phyloP scores from a whole-genome alignment of 2,888 invertebrate genomes.

The Eupithecia inturbata region DNA sequence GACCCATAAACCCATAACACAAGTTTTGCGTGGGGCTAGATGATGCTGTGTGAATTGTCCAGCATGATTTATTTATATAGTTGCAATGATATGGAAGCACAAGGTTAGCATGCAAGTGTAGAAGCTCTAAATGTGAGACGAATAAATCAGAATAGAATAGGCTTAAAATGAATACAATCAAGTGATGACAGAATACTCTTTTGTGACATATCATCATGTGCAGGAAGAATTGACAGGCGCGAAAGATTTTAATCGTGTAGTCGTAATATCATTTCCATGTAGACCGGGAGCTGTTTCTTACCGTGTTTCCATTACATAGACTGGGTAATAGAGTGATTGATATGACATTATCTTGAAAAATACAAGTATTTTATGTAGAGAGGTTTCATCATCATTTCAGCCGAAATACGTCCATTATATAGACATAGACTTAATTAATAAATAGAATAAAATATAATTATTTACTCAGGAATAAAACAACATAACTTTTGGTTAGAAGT shows the following conservation, averaged over 20 bases:
- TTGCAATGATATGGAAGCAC: background rate
- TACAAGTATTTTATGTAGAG: background rate
- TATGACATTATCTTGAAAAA: background rate
- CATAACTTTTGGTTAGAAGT: too few species aligned
- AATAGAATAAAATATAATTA: too few species aligned
- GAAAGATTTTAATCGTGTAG: constrained; percentile 36
- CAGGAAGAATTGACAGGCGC: constrained; percentile 52
- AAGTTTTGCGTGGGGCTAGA: too few species aligned
- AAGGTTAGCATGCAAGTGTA: background rate
- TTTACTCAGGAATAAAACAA: too few species aligned
- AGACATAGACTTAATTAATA: too few species aligned
- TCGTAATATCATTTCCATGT: constrained; percentile 47
- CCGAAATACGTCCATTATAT: too few species aligned
- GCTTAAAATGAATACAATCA: constrained; percentile 32
- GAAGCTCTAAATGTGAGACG: background rate
- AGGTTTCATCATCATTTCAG: background rate
- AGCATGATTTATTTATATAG: too few species aligned
- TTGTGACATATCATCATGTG: constrained; percentile 50
- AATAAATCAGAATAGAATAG: constrained; percentile 1
- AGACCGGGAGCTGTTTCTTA: constrained; percentile 5
- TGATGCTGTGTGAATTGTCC: too few species aligned
- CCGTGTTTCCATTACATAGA: background rate
- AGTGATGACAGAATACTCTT: constrained; percentile 53
- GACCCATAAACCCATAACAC: too few species aligned
- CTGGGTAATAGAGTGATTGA: background rate